phyloP scores from a whole-genome alignment of 2,888 invertebrate genomes.

The Onchidella celtica region DNA sequence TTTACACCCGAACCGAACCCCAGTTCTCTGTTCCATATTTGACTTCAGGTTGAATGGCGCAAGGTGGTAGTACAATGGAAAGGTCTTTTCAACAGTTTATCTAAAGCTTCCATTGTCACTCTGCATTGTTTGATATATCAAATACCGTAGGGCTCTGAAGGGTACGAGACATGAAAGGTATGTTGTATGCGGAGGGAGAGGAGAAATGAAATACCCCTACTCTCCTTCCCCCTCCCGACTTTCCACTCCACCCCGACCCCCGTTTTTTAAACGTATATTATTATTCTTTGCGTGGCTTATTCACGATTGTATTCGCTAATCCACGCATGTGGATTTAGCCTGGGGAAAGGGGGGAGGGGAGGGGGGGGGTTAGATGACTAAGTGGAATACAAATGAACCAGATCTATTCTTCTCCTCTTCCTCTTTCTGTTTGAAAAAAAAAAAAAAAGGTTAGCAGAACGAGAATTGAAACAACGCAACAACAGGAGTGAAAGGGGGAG shows the following conservation, averaged over 20 bases:
- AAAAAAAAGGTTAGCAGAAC: neutral
- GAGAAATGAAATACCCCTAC: no score
- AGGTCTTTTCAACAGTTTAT: slow-evolving; percentile 21
- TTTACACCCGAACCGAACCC: neutral
- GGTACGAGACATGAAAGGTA: neutral
- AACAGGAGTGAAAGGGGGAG: neutral
- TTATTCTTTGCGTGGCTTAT: no score
- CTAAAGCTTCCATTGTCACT: neutral
- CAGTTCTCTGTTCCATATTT: slow-evolving; percentile 17
- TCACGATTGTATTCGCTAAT: no score
- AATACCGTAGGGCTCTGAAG: slow-evolving; percentile 1
- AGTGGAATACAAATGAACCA: no score
- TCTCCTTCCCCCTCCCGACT: no score
- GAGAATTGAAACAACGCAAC: neutral
- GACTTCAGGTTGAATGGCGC: slow-evolving; percentile 23
- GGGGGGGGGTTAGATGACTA: no score
- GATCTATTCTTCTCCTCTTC: no score
- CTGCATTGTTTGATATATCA: slow-evolving; percentile 20
- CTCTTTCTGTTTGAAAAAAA: no score
- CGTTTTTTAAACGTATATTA: no score
- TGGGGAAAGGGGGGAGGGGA: no score
- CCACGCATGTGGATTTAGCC: no score
- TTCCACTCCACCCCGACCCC: no score
- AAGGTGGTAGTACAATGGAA: slow-evolving; percentile 6
- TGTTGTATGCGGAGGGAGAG: slow-evolving; percentile 6